Base-by-base conservation (phyloP, 2,888 invertebrate species). In the Nomada ruficornis region DNA sequence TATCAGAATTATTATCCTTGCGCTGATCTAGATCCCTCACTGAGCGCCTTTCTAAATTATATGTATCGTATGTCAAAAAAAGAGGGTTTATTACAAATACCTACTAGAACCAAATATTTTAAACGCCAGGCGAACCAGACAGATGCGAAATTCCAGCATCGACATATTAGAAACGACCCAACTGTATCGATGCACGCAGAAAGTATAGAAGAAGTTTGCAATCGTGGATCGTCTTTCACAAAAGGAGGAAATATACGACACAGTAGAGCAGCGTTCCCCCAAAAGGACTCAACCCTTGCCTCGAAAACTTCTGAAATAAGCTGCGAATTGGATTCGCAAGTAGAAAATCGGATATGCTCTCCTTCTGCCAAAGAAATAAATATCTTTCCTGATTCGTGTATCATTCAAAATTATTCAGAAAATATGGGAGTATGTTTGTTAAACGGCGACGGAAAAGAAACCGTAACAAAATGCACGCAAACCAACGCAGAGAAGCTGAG, bases 101-200 rank as follows among this genome's bases (percentile, higher is more conserved):
- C 71, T 2, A 9, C 57, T 2, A 15, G 29, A 9, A 47, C 64
- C 4, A 79, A 74, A 23, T 55, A 62, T 29, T 20, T 57, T 0
- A 82, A 20, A 65, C 55, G 60, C 5, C 42, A 52, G 23, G 44
- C 54, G 18, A 74, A 42, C 7, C 81, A 81, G 42, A 82, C 81
- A 2, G 55, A 65, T 18, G 44, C 23, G 11, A 59, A 23, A 13
- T 23, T n/a, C 5, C 52, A n/a, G 5, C 13, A 0, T 1, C 20
- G 18, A 13, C 55, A n/a, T 18, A 3, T 10, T 0, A 7, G 2
- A 4, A 29, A 23, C 47, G 44, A 5, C 50, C 11, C 54, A 47
- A 18, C 10, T 1, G 10, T 18, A 4, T 36, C 47, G 2, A 10
- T 36, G 1, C 2, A 44, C 11, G 0, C 47, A 20, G 44, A 42